Evolutionary conservation across 37 sponge, comb jelly and placozoan species (phyloP).

Genomic region (Agelas oroides): DNA sequence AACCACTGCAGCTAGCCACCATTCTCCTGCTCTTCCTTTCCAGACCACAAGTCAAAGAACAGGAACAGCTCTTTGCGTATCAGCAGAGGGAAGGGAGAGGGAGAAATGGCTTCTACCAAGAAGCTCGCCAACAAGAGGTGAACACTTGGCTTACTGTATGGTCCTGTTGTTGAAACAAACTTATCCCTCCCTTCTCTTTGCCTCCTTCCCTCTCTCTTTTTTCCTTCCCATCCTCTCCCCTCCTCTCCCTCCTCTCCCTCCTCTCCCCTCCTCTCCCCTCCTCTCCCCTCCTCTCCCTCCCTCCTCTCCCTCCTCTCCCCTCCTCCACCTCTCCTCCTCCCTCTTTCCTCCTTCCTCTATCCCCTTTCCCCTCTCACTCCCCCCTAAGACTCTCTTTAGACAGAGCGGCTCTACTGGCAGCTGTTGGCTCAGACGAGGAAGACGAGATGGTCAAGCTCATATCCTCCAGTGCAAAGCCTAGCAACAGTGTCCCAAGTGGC

Average conservation of each 20-base stretch:
- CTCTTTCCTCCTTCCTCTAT: too few relatives aligned
- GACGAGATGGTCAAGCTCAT: conserved; percentile 42
- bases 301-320: too few relatives aligned
- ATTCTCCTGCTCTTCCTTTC: not conserved
- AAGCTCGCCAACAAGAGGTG: not conserved
- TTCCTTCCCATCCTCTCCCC: not conserved
- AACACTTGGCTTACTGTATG: not conserved
- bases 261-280: too few relatives aligned
- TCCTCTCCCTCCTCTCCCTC: too few relatives aligned
- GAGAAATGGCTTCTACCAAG: not conserved
- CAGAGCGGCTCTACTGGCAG: not conserved
- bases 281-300: too few relatives aligned
- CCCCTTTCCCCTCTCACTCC: too few relatives aligned
- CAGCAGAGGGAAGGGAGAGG: not conserved
- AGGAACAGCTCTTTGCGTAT: not conserved
- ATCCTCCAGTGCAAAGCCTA: not conserved
- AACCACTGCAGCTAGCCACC: too few relatives aligned
- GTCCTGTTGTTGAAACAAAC: not conserved
- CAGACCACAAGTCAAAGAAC: not conserved
- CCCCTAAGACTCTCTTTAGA: too few relatives aligned
- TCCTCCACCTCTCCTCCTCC: too few relatives aligned
- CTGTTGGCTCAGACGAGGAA: conserved; percentile 56
- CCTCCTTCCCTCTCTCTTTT: not conserved
- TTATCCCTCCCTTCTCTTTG: too few relatives aligned
- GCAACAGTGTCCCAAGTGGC: too few relatives aligned